Conservation (phyloP, 2,797 vertebrate genomes). For the Enteromius afrohamiltoni region DNA sequence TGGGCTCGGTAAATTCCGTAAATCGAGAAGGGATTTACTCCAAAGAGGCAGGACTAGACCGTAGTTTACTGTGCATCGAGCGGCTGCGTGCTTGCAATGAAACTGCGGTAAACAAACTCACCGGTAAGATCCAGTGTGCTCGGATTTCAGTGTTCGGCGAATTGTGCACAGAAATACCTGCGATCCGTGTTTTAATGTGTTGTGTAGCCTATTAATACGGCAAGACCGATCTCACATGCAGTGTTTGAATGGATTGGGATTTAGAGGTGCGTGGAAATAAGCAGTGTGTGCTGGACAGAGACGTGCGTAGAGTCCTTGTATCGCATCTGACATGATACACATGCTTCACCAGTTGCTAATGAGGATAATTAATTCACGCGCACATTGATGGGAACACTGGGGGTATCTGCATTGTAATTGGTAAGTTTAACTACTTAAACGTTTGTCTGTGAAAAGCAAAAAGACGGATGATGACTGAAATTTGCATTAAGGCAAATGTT, state of each 20-base stretch:
- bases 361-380: neutral
- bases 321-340: conserved; percentile 38
- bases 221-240: conserved; percentile 33
- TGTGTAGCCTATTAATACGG: neutral
- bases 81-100: conserved; percentile 69
- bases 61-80: conserved; percentile 67
- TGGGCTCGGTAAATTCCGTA: conserved; percentile 69
- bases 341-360: conserved; percentile 36
- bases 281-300: conserved; percentile 27
- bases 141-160: conserved; percentile 41
- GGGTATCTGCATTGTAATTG: neutral
- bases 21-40: conserved; percentile 67
- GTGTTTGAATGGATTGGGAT: conserved; percentile 32
- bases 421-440: conserved; percentile 35
- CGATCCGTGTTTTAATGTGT: conserved; percentile 6
- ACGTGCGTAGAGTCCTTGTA: conserved; percentile 30
- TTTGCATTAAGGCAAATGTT: conserved; percentile 40
- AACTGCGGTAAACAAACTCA: conserved; percentile 64
- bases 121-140: conserved; percentile 71
- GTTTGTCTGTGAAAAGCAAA: neutral
- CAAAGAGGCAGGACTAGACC: conserved; percentile 65
- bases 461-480: neutral
- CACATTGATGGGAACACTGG: conserved; percentile 5
- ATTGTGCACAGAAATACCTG: neutral
- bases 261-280: conserved; percentile 42